A percentile compares a stretch with the other conserved stretches of the same genome.
Conservation (phyloP, 2,113 vertebrate species). For the Caranx ignobilis region DNA sequence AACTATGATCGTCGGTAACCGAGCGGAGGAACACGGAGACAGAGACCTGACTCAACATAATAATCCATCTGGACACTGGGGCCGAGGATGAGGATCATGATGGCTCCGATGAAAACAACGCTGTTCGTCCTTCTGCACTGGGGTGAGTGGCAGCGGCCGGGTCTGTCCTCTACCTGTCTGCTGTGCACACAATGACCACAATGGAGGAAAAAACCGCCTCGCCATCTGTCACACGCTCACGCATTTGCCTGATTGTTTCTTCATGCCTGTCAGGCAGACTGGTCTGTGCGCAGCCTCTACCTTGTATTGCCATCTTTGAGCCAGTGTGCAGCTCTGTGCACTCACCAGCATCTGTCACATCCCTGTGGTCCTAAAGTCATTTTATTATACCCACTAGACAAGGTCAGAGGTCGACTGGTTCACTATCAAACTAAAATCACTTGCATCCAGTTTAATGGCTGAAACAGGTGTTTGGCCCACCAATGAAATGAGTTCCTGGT, state of each 20-base stretch:
- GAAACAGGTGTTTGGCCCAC: constrained; percentile 12
- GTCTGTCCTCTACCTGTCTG: neutral
- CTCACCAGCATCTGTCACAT: neutral
- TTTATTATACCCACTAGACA: neutral
- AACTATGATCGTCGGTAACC: constrained; percentile 58
- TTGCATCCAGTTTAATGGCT: rapidly evolving
- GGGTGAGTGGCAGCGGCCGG: constrained; percentile 76
- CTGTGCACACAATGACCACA: neutral
- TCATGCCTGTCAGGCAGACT: neutral
- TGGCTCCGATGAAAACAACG: constrained; percentile 70
- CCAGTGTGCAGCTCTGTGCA: neutral
- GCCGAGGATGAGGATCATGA: constrained; percentile 56
- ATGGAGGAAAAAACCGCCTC: neutral
- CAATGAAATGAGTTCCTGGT: neutral
- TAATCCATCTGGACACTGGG: constrained; percentile 59
- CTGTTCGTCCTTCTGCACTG: constrained; percentile 69
- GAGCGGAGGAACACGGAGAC: constrained; percentile 30
- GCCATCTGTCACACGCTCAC: constrained; percentile 46
- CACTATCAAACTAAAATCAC: neutral
- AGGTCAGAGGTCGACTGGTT: neutral
- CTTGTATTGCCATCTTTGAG: neutral
- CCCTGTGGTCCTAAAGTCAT: neutral
- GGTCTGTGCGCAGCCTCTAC: constrained; percentile 1
- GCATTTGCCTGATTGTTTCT: constrained; percentile 16
- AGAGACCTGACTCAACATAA: constrained; percentile 55